Evolutionary conservation across 2,888 invertebrate genomes (phyloP).

Genomic region (Sinhomidia bicolor): DNA sequence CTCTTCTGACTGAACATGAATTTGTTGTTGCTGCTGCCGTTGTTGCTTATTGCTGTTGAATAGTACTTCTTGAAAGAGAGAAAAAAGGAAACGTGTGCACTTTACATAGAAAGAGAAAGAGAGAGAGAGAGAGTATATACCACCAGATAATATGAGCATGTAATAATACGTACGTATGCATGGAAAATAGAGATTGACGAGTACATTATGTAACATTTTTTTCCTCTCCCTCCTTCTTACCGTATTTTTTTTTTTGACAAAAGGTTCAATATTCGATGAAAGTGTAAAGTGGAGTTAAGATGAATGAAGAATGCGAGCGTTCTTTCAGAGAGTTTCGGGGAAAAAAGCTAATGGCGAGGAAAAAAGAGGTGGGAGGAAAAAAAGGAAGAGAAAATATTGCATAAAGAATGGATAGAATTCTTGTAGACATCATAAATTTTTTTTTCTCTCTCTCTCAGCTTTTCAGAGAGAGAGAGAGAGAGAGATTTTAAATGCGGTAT

Average conservation of each 20-base stretch:
- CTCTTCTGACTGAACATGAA: slow-evolving; percentile 15
- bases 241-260: slow-evolving; percentile 1
- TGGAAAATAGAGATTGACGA: slow-evolving; percentile 36
- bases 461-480: no score
- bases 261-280: slow-evolving; percentile 37
- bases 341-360: slow-evolving; percentile 28
- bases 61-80: neutral
- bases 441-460: neutral
- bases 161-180: neutral
- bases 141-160: neutral
- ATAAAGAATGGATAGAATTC: neutral
- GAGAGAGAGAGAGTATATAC: neutral
- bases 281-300: slow-evolving; percentile 32
- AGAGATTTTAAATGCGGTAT: slow-evolving; percentile 11
- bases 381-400: no score
- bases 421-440: neutral
- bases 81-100: neutral
- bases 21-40: slow-evolving; percentile 4
- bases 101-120: no score
- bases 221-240: no score
- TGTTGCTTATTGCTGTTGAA: neutral
- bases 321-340: neutral
- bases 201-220: slow-evolving; percentile 29
- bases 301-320: neutral
- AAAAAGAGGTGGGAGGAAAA: neutral